phyloP scores from a whole-genome alignment of 2,797 vertebrate genomes.

The Apogon hyalosoma region DNA sequence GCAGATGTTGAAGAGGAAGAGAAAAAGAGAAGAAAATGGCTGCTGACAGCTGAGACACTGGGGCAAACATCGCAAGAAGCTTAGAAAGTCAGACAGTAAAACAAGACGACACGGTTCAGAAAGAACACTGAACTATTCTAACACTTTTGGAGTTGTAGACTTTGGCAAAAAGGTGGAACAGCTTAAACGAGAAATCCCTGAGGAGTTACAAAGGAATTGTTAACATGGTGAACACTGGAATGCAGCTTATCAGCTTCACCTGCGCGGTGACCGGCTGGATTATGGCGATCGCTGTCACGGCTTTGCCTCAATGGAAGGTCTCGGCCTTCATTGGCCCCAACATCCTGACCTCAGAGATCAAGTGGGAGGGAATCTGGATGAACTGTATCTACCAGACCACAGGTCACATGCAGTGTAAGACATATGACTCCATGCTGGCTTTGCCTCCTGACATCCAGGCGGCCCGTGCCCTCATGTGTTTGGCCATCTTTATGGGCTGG shows the following conservation, averaged over 20 bases:
- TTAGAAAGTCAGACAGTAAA: not conserved
- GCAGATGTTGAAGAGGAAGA: slow-evolving; percentile 58
- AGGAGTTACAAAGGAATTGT: not conserved
- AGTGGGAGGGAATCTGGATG: slow-evolving; percentile 91
- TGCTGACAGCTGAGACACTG: slow-evolving; percentile 30
- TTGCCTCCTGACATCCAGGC: slow-evolving; percentile 86
- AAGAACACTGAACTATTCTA: not conserved
- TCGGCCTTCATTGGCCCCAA: slow-evolving; percentile 87
- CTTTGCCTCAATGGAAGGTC: slow-evolving; percentile 89
- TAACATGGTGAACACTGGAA: slow-evolving; percentile 86
- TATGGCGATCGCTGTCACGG: slow-evolving; percentile 87
- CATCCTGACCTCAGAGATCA: slow-evolving; percentile 87
- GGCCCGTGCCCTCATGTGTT: slow-evolving; percentile 86
- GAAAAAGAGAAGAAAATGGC: slow-evolving; percentile 46
- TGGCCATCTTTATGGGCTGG: slow-evolving; percentile 88
- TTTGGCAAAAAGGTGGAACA: not conserved
- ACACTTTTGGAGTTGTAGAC: no score
- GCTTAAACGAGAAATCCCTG: not conserved
- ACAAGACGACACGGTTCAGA: not conserved
- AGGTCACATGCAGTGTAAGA: slow-evolving; percentile 88
- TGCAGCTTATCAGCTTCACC: slow-evolving; percentile 88
- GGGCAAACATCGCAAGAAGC: slow-evolving; percentile 15
- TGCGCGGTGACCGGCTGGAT: slow-evolving; percentile 87
- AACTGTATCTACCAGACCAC: slow-evolving; percentile 88
- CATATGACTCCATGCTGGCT: slow-evolving; percentile 86